A percentile compares a stretch with the other conserved stretches of the same genome.
Evolutionary conservation across 2,888 invertebrate genomes (phyloP).

Genomic region (Drosophila maculinotata): DNA sequence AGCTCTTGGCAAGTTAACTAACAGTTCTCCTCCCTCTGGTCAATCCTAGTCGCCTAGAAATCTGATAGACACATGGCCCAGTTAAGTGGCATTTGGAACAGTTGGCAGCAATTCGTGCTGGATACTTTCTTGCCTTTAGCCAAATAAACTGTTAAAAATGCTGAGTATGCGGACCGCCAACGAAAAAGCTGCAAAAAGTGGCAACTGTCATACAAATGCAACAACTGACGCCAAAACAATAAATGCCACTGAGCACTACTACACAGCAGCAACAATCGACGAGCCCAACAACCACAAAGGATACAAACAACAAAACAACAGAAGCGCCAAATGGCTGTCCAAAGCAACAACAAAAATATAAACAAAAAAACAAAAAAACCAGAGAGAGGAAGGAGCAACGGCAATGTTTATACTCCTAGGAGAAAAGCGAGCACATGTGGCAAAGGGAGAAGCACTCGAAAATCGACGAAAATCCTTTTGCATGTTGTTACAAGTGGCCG

Average conservation of each 20-base stretch:
- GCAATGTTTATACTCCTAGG: too few species aligned
- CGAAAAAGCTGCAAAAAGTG: slow-evolving; percentile 23
- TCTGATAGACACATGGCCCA: slow-evolving; percentile 17
- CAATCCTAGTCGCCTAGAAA: neutral
- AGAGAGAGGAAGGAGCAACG: slow-evolving; percentile 2
- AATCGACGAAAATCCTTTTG: slow-evolving; percentile 80
- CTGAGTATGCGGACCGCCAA: slow-evolving; percentile 54
- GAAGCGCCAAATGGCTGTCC: slow-evolving; percentile 54
- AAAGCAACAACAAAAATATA: slow-evolving; percentile 23
- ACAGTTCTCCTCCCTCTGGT: neutral
- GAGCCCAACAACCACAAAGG: slow-evolving; percentile 20
- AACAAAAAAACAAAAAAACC: slow-evolving; percentile 17
- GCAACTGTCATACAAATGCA: slow-evolving; percentile 57
- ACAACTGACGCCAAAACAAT: slow-evolving; percentile 77
- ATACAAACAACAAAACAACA: slow-evolving; percentile 59
- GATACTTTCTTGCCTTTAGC: slow-evolving; percentile 53
- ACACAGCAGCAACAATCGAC: slow-evolving; percentile 41
- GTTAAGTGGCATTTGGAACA: slow-evolving; percentile 33
- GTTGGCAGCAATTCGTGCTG: slow-evolving; percentile 35
- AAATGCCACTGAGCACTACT: slow-evolving; percentile 64
- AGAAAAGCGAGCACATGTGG: neutral
- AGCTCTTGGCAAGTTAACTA: neutral
- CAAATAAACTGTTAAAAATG: slow-evolving; percentile 74
- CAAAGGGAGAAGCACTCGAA: slow-evolving; percentile 51
- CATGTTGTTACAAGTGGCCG: slow-evolving; percentile 76